These are phyloP conservation scores for Excalfactoria chinensis DNA, from an alignment of 2,113 vertebrate species.

Conservation along the genomic window DNA sequence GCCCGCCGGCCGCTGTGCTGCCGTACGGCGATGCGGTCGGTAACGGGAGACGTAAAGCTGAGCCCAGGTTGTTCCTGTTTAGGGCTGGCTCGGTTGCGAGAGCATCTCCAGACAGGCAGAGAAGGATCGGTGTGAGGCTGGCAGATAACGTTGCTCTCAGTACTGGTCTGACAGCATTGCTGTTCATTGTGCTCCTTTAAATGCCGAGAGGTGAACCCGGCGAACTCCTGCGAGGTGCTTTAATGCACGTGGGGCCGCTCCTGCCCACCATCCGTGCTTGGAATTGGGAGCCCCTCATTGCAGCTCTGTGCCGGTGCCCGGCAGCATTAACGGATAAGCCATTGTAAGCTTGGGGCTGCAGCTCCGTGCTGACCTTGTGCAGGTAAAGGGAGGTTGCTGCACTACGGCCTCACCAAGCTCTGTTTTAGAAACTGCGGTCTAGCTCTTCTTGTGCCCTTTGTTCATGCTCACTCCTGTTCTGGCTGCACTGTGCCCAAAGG, in stretches of 20 bases:
- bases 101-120: neutral
- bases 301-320: neutral
- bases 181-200: neutral
- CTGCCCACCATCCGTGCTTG: constrained; percentile 21
- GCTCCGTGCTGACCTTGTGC: constrained; percentile 24
- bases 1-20: neutral
- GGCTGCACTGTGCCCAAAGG: neutral
- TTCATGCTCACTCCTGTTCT: constrained; percentile 20
- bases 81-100: neutral
- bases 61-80: neutral
- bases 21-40: neutral
- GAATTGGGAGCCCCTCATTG: constrained; percentile 43
- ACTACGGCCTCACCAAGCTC: neutral
- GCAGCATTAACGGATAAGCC: constrained; percentile 25
- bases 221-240: constrained; percentile 9
- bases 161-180: neutral
- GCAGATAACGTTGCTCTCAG: neutral
- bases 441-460: neutral
- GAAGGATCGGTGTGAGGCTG: neutral
- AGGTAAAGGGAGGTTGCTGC: neutral
- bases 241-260: neutral
- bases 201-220: neutral
- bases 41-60: neutral
- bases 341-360: neutral
- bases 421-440: neutral